Conservation (phyloP, 2,888 invertebrate genomes). For the Galeopsomyia nigrocyanea region DNA sequence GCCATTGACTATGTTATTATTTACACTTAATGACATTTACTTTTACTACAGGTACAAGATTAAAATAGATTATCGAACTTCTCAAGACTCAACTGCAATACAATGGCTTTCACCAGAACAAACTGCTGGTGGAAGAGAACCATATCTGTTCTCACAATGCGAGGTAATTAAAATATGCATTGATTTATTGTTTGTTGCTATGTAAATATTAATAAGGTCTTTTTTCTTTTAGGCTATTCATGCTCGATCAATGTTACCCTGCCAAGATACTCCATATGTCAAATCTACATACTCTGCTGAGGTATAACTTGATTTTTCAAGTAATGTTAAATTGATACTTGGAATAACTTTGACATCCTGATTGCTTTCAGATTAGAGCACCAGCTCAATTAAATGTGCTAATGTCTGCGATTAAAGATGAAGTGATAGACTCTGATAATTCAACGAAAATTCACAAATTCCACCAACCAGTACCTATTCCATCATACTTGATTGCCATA, state of each 20-base stretch:
- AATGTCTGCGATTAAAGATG: slow-evolving; percentile 86
- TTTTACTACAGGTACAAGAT: slow-evolving; percentile 70
- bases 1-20: not conserved
- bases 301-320: slow-evolving; percentile 30
- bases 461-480: slow-evolving; percentile 85
- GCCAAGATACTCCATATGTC: slow-evolving; percentile 92
- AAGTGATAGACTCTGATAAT: slow-evolving; percentile 67
- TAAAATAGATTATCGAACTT: slow-evolving; percentile 82
- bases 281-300: slow-evolving; percentile 74
- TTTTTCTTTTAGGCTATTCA: slow-evolving; percentile 81
- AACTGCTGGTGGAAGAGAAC: slow-evolving; percentile 88
- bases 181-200: not conserved
- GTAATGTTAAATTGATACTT: no score
- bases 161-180: slow-evolving; percentile 70
- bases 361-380: slow-evolving; percentile 75
- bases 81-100: slow-evolving; percentile 83
- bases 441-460: slow-evolving; percentile 73
- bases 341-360: not conserved
- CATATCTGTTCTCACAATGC: slow-evolving; percentile 89
- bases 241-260: slow-evolving; percentile 90
- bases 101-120: slow-evolving; percentile 92
- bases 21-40: not conserved
- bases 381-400: slow-evolving; percentile 83
- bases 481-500: slow-evolving; percentile 90
- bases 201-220: slow-evolving; percentile 28